Conservation (phyloP, 2,797 vertebrate species). For the Tarsius wallacei region DNA sequence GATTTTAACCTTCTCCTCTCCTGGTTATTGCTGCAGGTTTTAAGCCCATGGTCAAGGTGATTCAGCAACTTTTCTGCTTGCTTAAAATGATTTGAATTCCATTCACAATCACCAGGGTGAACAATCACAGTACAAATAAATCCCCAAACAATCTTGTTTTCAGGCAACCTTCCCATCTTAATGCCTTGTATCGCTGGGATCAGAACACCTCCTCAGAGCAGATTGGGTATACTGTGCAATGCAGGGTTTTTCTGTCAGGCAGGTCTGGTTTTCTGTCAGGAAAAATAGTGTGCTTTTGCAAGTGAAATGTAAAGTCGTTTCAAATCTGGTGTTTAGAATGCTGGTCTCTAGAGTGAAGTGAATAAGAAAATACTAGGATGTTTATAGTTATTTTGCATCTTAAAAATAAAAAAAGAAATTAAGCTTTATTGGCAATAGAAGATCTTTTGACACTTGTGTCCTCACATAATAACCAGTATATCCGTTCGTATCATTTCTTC, state of each 20-base stretch:
- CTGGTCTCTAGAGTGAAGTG: constrained; percentile 8
- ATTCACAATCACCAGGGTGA: constrained; percentile 58
- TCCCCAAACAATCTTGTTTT: constrained; percentile 76
- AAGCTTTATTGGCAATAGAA: constrained; percentile 59
- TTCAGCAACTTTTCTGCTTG: constrained; percentile 29
- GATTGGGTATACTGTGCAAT: background rate
- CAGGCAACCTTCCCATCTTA: constrained; percentile 62
- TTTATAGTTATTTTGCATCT: constrained; percentile 40
- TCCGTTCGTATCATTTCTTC: background rate
- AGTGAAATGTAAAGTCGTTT: constrained; percentile 69
- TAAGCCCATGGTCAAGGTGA: constrained; percentile 44
- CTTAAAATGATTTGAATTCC: constrained; percentile 78
- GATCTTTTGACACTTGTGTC: background rate
- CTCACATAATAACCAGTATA: background rate
- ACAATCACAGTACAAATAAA: constrained; percentile 71
- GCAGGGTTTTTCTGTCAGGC: constrained; percentile 31
- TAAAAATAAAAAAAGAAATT: constrained; percentile 48
- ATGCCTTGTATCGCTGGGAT: background rate
- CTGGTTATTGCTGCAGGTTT: constrained; percentile 44
- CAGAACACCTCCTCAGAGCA: constrained; percentile 28
- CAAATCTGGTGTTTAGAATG: background rate
- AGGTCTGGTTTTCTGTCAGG: constrained; percentile 45
- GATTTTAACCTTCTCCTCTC: constrained; percentile 70
- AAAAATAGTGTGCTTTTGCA: constrained; percentile 67
- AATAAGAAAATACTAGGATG: constrained; percentile 21